These are phyloP conservation scores for Sakesphorus luctuosus DNA, from an alignment of 2,113 vertebrate species.

Conservation along the genomic window DNA sequence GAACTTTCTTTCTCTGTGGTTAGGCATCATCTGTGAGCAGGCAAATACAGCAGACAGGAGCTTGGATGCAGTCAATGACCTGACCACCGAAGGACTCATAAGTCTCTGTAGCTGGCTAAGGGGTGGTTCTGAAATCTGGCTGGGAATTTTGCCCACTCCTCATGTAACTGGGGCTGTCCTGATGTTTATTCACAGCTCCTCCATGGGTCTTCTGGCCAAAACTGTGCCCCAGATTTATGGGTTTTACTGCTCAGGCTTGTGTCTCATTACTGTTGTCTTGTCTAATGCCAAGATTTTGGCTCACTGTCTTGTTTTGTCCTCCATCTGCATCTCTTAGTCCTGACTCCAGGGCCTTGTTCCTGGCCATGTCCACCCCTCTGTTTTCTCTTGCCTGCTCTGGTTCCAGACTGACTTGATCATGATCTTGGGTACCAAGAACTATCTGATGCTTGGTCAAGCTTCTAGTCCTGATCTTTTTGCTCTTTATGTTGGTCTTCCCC, in stretches of 20 bases:
- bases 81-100: not conserved
- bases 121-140: not conserved
- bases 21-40: not conserved
- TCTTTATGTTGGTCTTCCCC: not conserved
- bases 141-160: not conserved
- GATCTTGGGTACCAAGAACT: not conserved
- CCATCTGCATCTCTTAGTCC: not conserved
- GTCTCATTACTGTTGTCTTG: not conserved
- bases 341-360: not conserved
- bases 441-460: not conserved
- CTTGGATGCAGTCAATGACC: not conserved
- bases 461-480: not conserved
- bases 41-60: not conserved
- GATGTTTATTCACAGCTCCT: not conserved
- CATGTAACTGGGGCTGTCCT: not conserved
- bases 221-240: not conserved
- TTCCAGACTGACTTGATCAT: not conserved
- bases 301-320: not conserved
- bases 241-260: not conserved
- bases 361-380: not conserved
- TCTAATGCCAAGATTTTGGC: not conserved
- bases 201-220: not conserved
- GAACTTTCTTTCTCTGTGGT: not conserved
- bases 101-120: not conserved
- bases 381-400: not conserved